Evolutionary conservation across 1,140 invertebrate species (phyloP), one percentile per base, ranked within the genome.

Genomic region (Cydia strobilella): DNA sequence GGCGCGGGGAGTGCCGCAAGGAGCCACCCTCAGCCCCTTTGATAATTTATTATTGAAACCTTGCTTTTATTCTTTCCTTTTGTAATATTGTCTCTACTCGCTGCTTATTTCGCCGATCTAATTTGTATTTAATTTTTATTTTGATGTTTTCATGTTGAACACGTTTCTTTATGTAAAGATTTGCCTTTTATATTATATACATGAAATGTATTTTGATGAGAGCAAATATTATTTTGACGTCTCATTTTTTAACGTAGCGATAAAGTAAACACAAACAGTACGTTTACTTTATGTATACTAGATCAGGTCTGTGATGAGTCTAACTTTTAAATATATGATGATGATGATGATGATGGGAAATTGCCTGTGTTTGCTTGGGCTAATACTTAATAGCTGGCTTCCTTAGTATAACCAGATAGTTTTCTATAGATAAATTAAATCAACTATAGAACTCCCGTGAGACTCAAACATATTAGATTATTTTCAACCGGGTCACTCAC

Each of bases 11-110:
- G 63, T 66, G 12, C 63, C 63, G 80, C 59, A 73, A 69, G 81
- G 79, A 66, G 77, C 74, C 75, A 79, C 81, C 79, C 23, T 27
- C 79, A 77, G 76, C 78, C 78, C 82, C 88, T 89, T 87, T 89
- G 85, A 90, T 90, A 90, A 90, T 90, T 90, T 90, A 90, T 90
- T 90, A 90, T 91, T 90, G 89, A 89, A 89, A 88, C 85, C 81
- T 84, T 80, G 82, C 83, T 82, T 88, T 86, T 82, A 86, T 89
- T 86, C 86, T 84, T 85, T 87, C 81, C 86, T 86, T 86, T 89
- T 88, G 82, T 89, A 86, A 90, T 90, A 88, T 88, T 89, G 89
- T 89, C 88, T 85, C 85, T 82, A 76, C 82, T 84, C 77, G 77
- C 45, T 69, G 80, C 85, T 86, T 88, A 87, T 90, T 90, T 90